Evolutionary conservation across 1,140 invertebrate species (phyloP).

Genomic region (Atta colombica): DNA sequence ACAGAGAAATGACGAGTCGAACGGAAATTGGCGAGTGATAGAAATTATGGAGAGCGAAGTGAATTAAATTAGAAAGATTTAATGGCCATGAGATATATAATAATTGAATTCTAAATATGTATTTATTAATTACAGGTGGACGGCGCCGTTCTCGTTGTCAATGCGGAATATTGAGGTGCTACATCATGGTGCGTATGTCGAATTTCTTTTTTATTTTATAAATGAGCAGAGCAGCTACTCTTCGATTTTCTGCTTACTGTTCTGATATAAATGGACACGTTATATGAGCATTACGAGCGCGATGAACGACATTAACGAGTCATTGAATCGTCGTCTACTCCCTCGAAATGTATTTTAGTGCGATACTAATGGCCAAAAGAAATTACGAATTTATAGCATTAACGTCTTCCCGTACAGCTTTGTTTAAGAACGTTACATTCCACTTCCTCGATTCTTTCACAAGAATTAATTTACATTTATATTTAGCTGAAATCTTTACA

Average conservation of each 20-base stretch:
- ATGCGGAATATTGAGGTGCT: neutral
- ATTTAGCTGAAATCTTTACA: neutral
- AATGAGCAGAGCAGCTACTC: slow-evolving; percentile 1
- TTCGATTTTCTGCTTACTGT: slow-evolving; percentile 51
- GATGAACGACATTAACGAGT: slow-evolving; percentile 72
- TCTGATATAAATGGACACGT: slow-evolving; percentile 59
- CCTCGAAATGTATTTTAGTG: slow-evolving; percentile 71
- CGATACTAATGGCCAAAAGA: slow-evolving; percentile 67
- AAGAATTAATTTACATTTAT: neutral
- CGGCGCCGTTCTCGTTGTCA: neutral
- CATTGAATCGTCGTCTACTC: slow-evolving; percentile 71
- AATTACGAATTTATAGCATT: slow-evolving; percentile 73
- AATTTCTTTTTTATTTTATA: slow-evolving; percentile 25
- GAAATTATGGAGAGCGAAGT: slow-evolving; percentile 19
- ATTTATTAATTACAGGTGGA: slow-evolving; percentile 22
- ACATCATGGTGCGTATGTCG: neutral
- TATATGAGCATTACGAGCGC: slow-evolving; percentile 68
- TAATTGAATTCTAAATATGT: slow-evolving; percentile 1
- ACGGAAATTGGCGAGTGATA: neutral
- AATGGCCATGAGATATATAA: neutral
- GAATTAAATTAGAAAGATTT: slow-evolving; percentile 40
- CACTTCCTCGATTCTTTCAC: neutral
- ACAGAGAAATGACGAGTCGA: neutral
- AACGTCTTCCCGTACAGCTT: slow-evolving; percentile 42
- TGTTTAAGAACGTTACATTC: slow-evolving; percentile 25